Conservation (phyloP, 1,140 invertebrate genomes). For the Cecropterus lyciades region DNA sequence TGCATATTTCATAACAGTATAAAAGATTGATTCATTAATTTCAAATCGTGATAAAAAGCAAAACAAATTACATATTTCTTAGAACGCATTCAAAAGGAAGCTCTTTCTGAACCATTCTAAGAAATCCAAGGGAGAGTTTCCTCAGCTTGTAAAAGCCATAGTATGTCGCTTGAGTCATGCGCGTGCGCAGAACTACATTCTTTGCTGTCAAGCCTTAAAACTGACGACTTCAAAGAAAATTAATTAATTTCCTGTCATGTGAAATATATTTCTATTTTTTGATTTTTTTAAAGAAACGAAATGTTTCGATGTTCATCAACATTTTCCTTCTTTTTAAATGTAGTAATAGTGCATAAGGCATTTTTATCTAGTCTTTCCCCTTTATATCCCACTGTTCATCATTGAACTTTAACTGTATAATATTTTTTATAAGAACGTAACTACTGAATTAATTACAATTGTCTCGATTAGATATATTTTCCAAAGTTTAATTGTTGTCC, state of each 20-base stretch:
- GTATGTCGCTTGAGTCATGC: slow-evolving; percentile 46
- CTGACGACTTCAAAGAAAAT: slow-evolving; percentile 32
- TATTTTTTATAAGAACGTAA: not conserved
- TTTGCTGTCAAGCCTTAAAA: slow-evolving; percentile 30
- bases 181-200: slow-evolving; percentile 29
- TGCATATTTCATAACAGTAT: not conserved
- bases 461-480: not conserved
- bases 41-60: slow-evolving; percentile 5
- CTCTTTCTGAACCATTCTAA: slow-evolving; percentile 44
- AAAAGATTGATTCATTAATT: not conserved
- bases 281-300: not conserved
- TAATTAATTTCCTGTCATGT: slow-evolving; percentile 28
- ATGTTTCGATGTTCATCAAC: not conserved
- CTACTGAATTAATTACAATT: not conserved
- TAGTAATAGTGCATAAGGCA: too few species aligned
- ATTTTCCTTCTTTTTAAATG: too few species aligned
- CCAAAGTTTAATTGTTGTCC: not conserved
- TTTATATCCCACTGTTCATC: too few species aligned
- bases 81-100: slow-evolving; percentile 18
- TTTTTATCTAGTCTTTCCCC: too few species aligned
- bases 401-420: not conserved
- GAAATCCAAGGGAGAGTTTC: slow-evolving; percentile 45
- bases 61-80: not conserved
- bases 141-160: slow-evolving; percentile 43
- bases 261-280: slow-evolving; percentile 1